A percentile compares a stretch with the other conserved stretches of the same genome.
These are phyloP conservation scores for Aelia acuminata DNA, from an alignment of 2,888 invertebrate species.

Conservation along the genomic window DNA sequence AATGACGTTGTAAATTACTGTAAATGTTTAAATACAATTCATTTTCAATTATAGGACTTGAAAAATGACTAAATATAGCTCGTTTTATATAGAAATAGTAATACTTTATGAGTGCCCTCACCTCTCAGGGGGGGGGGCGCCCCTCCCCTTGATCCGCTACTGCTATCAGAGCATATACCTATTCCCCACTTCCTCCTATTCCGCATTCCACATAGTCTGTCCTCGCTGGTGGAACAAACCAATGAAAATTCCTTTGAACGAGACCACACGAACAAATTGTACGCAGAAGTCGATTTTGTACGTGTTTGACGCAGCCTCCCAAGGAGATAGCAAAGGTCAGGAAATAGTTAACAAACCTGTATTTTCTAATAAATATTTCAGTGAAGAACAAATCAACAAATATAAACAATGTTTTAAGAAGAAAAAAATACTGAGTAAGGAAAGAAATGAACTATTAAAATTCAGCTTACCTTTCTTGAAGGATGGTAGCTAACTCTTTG, in stretches of 20 bases:
- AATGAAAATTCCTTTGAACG: neutral
- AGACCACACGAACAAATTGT: conserved; percentile 17
- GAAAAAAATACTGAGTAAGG: neutral
- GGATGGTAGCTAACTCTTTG: conserved; percentile 88
- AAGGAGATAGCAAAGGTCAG: neutral
- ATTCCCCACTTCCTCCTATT: neutral
- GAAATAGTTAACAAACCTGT: neutral
- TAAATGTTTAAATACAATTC: no score
- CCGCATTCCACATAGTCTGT: neutral
- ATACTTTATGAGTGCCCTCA: no score
- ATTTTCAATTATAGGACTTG: no score
- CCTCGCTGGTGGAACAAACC: neutral
- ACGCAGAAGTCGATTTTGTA: conserved; percentile 8
- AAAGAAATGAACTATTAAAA: neutral
- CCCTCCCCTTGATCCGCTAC: no score
- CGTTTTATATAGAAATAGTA: no score
- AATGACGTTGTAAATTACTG: no score
- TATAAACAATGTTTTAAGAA: neutral
- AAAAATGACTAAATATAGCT: no score
- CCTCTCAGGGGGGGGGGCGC: no score
- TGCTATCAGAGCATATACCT: neutral
- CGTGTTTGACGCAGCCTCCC: neutral
- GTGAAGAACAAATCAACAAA: neutral
- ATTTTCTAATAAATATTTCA: neutral
- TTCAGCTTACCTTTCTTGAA: conserved; percentile 87